phyloP scores from a whole-genome alignment of 2,797 vertebrate genomes.

The Chrysolophus pictus region DNA sequence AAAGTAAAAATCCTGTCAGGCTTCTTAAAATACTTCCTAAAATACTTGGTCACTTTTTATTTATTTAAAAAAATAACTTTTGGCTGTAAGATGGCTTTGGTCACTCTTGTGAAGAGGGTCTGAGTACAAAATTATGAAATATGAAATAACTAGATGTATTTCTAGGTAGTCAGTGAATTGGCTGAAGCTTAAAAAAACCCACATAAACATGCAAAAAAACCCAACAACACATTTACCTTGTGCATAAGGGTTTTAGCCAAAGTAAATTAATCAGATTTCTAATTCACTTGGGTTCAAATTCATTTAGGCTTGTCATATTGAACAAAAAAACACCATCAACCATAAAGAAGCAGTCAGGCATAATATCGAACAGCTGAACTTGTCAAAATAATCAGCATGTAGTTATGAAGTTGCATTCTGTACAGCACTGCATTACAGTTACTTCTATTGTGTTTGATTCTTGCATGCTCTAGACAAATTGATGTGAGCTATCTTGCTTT shows the following conservation, averaged over 20 bases:
- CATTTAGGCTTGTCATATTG: conserved; percentile 71
- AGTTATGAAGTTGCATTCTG: conserved; percentile 40
- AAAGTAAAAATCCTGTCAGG: background rate
- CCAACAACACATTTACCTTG: background rate
- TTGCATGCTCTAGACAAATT: conserved; percentile 31
- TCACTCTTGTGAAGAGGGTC: background rate
- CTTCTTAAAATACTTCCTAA: background rate
- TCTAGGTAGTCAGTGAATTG: conserved; percentile 3
- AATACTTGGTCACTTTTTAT: background rate
- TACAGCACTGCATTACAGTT: conserved; percentile 25
- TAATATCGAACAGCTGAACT: conserved; percentile 80
- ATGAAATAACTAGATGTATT: conserved; percentile 2
- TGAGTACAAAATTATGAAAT: background rate
- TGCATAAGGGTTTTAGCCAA: conserved; percentile 55
- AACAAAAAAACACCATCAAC: conserved; percentile 73
- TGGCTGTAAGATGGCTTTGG: background rate
- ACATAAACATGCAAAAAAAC: background rate
- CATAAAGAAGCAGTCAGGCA: conserved; percentile 75
- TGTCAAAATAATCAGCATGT: conserved; percentile 76
- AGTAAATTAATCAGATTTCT: conserved; percentile 69
- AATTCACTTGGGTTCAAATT: conserved; percentile 75
- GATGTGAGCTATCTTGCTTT: background rate
- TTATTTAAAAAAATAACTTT: background rate
- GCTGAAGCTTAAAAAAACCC: background rate
- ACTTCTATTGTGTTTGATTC: conserved; percentile 39